Evolutionary conservation across 30 jellyfish, hydroid and myxozoan species (phyloP), one percentile per base, ranked within the genome.

Genomic region (Mastigias papua): DNA sequence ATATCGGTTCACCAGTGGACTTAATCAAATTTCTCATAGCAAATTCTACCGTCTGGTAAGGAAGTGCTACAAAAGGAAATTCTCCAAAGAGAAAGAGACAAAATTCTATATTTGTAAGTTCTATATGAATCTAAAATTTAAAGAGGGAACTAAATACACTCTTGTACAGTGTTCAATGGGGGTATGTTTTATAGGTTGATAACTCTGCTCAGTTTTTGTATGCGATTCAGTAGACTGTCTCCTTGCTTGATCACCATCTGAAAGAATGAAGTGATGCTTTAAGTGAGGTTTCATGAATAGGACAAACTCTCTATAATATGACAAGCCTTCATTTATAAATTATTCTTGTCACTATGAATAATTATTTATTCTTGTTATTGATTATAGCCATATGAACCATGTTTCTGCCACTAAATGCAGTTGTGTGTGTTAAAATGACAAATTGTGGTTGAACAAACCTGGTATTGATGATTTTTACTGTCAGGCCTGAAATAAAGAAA

Each of bases 191-290:
- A 94, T 77, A 95, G 69, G 77, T 90, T 95, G 82, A 95, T 95
- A 33, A 95, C 99, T 29, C 99, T 84, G 69, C 99, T 95, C 68
- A 95, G 93, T 34, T 90, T 95, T 73, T 95, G 99, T 5, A 95
- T 95, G 25, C 99, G 66, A 78, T 95, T 95, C 32, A 95, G 85
- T 20, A 95, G 86, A 35, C 92, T 91, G 88, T 95, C 99, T 10
- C 99, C 99, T 82, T 95, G 99, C 66, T 95, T 95, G 86, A 95
- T 86, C 9, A 95, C 97, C 34, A 94, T 80, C 99, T 95, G 78
- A 65, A 80, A 89, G 20, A 34, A 30, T 51, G 67, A 51, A 51
- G 13, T 6, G 8, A 46, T 46, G n/a, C n/a, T n/a, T n/a, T n/a
- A n/a, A n/a, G n/a, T n/a, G n/a, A n/a, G n/a, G n/a, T n/a, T n/a